These are phyloP conservation scores for Probaryconus sp. DNA, from an alignment of 1,140 invertebrate species.

Conservation along the genomic window DNA sequence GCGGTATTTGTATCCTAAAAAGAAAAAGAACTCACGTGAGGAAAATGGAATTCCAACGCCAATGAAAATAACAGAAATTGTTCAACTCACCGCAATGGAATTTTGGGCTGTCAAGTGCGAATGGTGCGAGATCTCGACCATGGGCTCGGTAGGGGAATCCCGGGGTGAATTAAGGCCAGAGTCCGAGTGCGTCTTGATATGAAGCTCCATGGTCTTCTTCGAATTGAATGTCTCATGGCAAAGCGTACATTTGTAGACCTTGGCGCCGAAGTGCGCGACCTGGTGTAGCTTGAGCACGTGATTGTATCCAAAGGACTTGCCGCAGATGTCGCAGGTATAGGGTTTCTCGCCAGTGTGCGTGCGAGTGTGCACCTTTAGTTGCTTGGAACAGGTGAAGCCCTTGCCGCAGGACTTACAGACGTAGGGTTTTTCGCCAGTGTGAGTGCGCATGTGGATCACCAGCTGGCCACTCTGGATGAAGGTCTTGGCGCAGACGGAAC, in stretches of 20 bases:
- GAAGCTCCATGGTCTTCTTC: constrained; percentile 92
- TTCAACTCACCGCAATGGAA: constrained; percentile 29
- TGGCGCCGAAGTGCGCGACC: constrained; percentile 94
- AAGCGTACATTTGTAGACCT: constrained; percentile 94
- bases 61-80: background rate
- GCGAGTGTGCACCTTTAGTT: constrained; percentile 91
- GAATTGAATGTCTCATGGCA: constrained; percentile 93
- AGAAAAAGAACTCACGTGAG: constrained; percentile 10
- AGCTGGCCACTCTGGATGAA: constrained; percentile 93
- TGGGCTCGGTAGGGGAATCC: constrained; percentile 70
- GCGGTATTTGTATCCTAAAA: constrained; percentile 54
- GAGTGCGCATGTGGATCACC: constrained; percentile 90
- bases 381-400: constrained; percentile 93
- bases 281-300: constrained; percentile 92
- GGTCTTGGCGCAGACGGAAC: constrained; percentile 93
- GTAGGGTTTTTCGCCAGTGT: constrained; percentile 95
- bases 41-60: no score
- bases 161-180: constrained; percentile 66
- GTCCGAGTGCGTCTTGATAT: constrained; percentile 93
- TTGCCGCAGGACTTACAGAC: constrained; percentile 92
- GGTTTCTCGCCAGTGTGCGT: constrained; percentile 92
- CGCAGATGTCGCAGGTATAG: constrained; percentile 86
- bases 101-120: constrained; percentile 36
- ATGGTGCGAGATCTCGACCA: constrained; percentile 68
- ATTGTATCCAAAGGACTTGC: constrained; percentile 92